These are phyloP conservation scores for Myotis findleyi DNA, from an alignment of 2,797 vertebrate species.

Conservation along the genomic window DNA sequence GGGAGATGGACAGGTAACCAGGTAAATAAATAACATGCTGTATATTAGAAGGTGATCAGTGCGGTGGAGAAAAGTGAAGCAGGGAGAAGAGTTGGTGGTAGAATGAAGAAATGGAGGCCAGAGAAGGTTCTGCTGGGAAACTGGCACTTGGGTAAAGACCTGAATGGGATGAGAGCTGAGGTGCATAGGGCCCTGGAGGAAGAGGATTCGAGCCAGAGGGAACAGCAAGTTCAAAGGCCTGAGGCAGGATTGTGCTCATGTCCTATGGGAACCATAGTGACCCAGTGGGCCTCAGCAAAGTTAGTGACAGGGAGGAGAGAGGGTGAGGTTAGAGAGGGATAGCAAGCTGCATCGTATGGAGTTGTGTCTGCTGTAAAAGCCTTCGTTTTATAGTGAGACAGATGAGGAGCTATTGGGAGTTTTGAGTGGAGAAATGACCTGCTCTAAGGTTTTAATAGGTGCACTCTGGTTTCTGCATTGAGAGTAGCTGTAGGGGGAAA, in stretches of 20 bases:
- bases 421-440: background rate
- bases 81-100: background rate
- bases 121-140: background rate
- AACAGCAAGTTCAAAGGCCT: background rate
- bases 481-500: accelerated
- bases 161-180: background rate
- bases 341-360: accelerated
- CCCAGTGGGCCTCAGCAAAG: background rate
- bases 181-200: accelerated
- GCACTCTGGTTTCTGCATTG: background rate
- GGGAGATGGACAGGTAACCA: background rate
- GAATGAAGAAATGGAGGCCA: background rate
- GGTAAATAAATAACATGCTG: background rate
- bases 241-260: background rate
- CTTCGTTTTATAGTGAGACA: background rate
- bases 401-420: background rate
- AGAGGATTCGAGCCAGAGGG: background rate
- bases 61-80: background rate
- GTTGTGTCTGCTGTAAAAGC: background rate
- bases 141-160: background rate
- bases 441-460: background rate
- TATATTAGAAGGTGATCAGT: background rate
- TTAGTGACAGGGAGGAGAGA: too few species aligned
- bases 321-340: background rate
- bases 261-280: background rate